phyloP scores from a whole-genome alignment of 2,888 invertebrate genomes.

The Troides aeacus region DNA sequence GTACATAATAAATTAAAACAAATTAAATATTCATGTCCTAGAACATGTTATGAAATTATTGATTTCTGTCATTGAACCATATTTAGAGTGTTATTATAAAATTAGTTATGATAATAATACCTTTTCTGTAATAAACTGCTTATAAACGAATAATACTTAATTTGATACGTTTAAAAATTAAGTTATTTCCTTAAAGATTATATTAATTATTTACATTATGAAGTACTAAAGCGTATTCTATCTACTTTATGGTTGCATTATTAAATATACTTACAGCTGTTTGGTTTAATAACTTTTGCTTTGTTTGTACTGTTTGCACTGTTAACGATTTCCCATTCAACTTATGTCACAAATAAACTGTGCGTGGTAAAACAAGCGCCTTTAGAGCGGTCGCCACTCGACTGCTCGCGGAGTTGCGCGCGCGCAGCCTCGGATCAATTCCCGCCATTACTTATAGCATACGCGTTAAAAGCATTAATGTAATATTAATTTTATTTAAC shows the following conservation, averaged over 20 bases:
- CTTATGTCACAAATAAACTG: constrained; percentile 22
- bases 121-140: too few species aligned
- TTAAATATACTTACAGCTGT: constrained; percentile 16
- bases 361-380: constrained; percentile 42
- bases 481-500: constrained; percentile 3
- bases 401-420: constrained; percentile 47
- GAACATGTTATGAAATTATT: too few species aligned
- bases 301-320: constrained; percentile 23
- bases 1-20: too few species aligned
- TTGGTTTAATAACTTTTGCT: constrained; percentile 5
- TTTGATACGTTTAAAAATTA: too few species aligned
- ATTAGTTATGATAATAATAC: too few species aligned
- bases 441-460: constrained; percentile 42
- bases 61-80: too few species aligned
- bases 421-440: constrained; percentile 45
- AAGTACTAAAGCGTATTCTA: too few species aligned
- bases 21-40: too few species aligned
- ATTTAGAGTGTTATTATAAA: too few species aligned
- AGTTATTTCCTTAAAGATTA: too few species aligned
- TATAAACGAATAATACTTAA: too few species aligned
- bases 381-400: constrained; percentile 45
- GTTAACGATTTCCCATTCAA: constrained; percentile 21
- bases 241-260: not conserved
- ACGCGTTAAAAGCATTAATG: constrained; percentile 25
- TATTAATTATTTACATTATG: too few species aligned